These are phyloP conservation scores for Sebastes oblongus DNA, from an alignment of 2,797 vertebrate species.

Conservation along the genomic window DNA sequence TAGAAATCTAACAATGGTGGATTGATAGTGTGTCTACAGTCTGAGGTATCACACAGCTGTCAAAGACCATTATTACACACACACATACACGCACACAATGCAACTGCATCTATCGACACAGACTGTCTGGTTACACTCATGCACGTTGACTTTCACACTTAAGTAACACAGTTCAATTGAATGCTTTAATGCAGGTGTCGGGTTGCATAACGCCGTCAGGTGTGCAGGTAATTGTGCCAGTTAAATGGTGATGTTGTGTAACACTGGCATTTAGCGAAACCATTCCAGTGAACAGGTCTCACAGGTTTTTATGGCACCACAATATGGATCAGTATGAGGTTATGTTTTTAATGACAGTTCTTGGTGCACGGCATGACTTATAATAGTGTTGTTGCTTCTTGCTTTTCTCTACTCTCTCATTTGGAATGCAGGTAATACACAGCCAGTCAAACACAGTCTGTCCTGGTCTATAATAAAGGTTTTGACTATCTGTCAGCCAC, in stretches of 20 bases:
- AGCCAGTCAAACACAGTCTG: not conserved
- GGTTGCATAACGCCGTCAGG: not conserved
- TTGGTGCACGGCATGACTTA: not conserved
- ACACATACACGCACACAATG: not conserved
- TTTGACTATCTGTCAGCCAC: not conserved
- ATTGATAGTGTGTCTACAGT: not conserved
- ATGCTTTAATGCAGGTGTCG: not conserved
- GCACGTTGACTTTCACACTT: not conserved
- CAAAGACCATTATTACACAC: not conserved
- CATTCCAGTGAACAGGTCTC: not conserved
- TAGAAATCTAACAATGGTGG: not conserved
- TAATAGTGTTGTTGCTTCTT: not conserved
- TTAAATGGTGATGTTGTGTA: not conserved
- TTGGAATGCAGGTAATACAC: not conserved
- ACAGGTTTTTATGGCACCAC: constrained; percentile 8
- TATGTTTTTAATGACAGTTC: not conserved
- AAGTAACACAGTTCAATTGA: not conserved
- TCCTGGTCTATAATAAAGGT: not conserved
- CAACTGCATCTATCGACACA: not conserved
- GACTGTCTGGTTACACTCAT: not conserved
- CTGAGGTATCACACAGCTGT: not conserved
- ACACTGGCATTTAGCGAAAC: constrained; percentile 1
- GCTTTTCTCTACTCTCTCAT: not conserved
- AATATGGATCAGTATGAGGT: not conserved
- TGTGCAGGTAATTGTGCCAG: not conserved